Conservation (phyloP, 2,797 vertebrate genomes). For the Falco columbarius region DNA sequence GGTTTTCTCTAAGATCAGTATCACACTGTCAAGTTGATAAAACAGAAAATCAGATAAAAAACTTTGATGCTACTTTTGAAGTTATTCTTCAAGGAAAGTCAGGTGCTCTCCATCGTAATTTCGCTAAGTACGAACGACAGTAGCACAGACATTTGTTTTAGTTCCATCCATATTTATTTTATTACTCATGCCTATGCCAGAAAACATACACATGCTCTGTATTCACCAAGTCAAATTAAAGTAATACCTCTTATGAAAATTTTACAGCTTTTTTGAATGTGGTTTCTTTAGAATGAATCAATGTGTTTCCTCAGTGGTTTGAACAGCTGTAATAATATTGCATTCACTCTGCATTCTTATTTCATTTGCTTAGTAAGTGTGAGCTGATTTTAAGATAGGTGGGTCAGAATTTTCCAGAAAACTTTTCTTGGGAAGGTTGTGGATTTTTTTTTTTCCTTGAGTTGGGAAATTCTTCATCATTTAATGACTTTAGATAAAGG, state of each 20-base stretch:
- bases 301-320: background rate
- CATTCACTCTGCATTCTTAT: background rate
- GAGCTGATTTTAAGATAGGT: background rate
- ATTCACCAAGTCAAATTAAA: background rate
- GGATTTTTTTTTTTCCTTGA: background rate
- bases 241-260: background rate
- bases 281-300: constrained; percentile 37
- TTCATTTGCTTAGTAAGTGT: background rate
- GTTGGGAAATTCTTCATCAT: background rate
- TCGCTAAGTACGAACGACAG: background rate
- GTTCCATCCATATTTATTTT: background rate
- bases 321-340: constrained; percentile 47
- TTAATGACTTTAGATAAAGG: background rate
- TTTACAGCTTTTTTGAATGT: background rate
- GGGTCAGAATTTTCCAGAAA: background rate
- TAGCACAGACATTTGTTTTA: background rate
- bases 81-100: background rate
- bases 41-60: background rate
- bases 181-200: background rate
- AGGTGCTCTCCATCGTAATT: background rate
- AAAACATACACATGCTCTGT: background rate
- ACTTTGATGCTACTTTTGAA: background rate
- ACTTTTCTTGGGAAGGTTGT: background rate
- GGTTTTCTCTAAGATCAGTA: background rate
- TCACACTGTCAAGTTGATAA: background rate